phyloP scores from a whole-genome alignment of 2,797 vertebrate species.

The Oreochromis mossambicus region DNA sequence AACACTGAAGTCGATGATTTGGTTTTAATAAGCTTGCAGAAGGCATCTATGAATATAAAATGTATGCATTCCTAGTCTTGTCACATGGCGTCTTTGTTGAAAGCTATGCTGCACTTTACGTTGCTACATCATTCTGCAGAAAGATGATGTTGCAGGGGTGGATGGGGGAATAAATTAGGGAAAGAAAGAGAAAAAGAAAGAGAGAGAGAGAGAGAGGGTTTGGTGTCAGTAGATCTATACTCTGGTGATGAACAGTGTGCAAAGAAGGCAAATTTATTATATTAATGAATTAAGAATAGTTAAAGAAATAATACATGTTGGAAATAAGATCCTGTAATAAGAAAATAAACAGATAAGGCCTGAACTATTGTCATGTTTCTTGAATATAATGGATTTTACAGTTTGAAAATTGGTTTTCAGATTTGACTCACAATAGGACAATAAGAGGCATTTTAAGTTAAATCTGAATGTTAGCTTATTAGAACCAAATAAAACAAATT shows the following conservation, averaged over 20 bases:
- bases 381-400: not conserved
- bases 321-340: not conserved
- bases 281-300: not conserved
- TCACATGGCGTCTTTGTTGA: conserved; percentile 18
- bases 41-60: conserved; percentile 16
- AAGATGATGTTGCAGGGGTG: not conserved
- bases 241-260: not conserved
- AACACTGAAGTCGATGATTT: not conserved
- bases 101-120: not conserved
- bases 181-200: not conserved
- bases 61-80: conserved; percentile 4
- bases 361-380: not conserved
- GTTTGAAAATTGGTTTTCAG: not conserved
- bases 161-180: not conserved
- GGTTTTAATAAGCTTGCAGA: not conserved
- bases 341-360: not conserved
- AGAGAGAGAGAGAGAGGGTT: not conserved
- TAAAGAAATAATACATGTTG: not conserved
- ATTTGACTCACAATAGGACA: not conserved
- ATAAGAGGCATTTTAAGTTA: not conserved
- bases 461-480: not conserved
- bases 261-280: not conserved
- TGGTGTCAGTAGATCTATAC: not conserved
- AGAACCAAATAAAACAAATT: not conserved
- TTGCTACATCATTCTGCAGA: conserved; percentile 28